Evolutionary conservation across 2,113 vertebrate species (phyloP), one percentile per base, ranked within the genome.

Genomic region (Baryphthengus martii): DNA sequence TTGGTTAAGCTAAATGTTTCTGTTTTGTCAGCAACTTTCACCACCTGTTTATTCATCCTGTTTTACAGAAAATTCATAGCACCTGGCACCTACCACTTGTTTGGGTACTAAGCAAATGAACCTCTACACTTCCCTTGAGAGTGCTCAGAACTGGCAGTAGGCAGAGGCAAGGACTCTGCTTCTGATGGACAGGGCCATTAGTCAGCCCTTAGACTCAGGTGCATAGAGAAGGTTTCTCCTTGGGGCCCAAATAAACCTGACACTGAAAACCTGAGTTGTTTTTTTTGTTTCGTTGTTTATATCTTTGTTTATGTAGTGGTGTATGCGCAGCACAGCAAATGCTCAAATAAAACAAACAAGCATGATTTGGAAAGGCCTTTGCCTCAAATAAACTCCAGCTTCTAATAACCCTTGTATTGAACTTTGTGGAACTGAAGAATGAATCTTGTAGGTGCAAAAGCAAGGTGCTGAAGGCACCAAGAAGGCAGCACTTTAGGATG

Each of bases 11-110:
- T 68, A 37, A 78, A 84, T 49, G 73, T 90, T 94, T 90, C 61
- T 90, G 33, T 81, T 66, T 37, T 92, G 88, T 96, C 95, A 95
- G 92, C 88, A 88, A 13, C 68, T 93, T 96, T 90, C 83, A 93
- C 90, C 92, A 93, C 92, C 88, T 94, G 93, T 84, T 61, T 76
- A 17, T 94, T 94, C 90, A 92, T 44, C 31, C 44, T 53, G 53
- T 58, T 94, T 77, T 78, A 81, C 49, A 92, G 53, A 95, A 93
- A 90, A 92, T 82, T 78, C 17, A 0, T 50, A 88, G 65, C 90
- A 94, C 70, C 90, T 96, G 92, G 85, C 70, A 75, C 28, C 61
- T 71, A 75, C 76, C 26, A 19, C 40, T 81, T 87, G 61, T 90
- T 90, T 92, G 83, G 56, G n/a, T 73, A 76, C 6, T 4, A 90